Conservation (phyloP, 1,140 invertebrate species). For the Drosophila grimshawi region DNA sequence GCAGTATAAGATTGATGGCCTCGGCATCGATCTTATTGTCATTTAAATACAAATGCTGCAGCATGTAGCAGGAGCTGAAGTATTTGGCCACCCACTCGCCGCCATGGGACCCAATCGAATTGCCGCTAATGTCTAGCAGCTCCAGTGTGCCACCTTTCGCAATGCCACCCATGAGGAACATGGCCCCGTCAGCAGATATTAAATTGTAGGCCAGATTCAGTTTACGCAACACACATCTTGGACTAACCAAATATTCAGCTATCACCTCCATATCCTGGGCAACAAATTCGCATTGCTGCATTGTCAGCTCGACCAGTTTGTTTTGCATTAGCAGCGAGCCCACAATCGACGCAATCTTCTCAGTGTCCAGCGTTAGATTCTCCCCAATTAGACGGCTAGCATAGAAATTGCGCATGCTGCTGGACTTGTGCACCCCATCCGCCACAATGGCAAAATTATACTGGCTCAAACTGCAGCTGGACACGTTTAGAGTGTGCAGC, state of each 20-base stretch:
- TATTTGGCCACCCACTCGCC: slow-evolving; percentile 64
- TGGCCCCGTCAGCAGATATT: slow-evolving; percentile 61
- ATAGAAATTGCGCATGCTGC: slow-evolving; percentile 34
- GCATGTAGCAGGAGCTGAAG: slow-evolving; percentile 46
- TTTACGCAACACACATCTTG: slow-evolving; percentile 22
- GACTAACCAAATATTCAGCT: slow-evolving; percentile 51
- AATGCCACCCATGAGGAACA: slow-evolving; percentile 57
- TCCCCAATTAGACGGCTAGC: slow-evolving; percentile 53
- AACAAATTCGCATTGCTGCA: slow-evolving; percentile 64
- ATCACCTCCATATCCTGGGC: slow-evolving; percentile 70
- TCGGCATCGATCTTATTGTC: slow-evolving; percentile 53
- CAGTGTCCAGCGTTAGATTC: slow-evolving; percentile 54
- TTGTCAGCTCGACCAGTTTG: slow-evolving; percentile 44
- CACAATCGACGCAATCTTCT: slow-evolving; percentile 62
- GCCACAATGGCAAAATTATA: slow-evolving; percentile 70
- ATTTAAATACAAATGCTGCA: slow-evolving; percentile 53
- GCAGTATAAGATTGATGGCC: slow-evolving; percentile 56
- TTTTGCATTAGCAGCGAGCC: slow-evolving; percentile 70
- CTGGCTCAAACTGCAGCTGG: slow-evolving; percentile 60
- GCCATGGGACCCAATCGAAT: slow-evolving; percentile 66
- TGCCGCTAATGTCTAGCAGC: slow-evolving; percentile 61
- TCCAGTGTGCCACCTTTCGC: slow-evolving; percentile 30
- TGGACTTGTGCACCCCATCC: slow-evolving; percentile 70
- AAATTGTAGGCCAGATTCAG: slow-evolving; percentile 59
- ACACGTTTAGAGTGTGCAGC: slow-evolving; percentile 56